Percentiles rank a stretch among this genome's conserved stretches.
These are phyloP conservation scores for Nephrotoma flavescens DNA, from an alignment of 2,888 invertebrate species.

Conservation along the genomic window DNA sequence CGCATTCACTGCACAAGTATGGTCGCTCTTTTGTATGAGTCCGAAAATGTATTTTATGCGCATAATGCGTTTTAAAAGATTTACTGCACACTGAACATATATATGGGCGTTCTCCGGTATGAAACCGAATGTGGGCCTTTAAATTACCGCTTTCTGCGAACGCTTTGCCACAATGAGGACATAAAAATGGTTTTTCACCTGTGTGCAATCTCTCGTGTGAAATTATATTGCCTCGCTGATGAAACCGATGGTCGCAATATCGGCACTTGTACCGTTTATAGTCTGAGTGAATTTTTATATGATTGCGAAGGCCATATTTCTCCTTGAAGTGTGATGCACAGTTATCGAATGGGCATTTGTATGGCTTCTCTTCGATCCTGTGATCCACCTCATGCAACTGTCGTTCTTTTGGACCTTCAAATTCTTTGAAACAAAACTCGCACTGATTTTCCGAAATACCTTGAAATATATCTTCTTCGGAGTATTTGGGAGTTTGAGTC, in stretches of 20 bases:
- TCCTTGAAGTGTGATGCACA: slow-evolving; percentile 12
- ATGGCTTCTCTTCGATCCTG: slow-evolving; percentile 11
- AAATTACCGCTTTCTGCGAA: slow-evolving; percentile 13
- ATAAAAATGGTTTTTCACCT: slow-evolving; percentile 12
- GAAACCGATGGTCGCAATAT: slow-evolving; percentile 12
- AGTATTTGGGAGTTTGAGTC: slow-evolving; percentile 6
- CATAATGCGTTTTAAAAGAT: slow-evolving; percentile 10
- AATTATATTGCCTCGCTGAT: slow-evolving; percentile 11
- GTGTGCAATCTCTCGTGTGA: slow-evolving; percentile 13
- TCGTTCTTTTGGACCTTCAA: background rate
- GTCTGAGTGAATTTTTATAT: slow-evolving; percentile 11
- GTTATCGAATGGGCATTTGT: slow-evolving; percentile 9
- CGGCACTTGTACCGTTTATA: slow-evolving; percentile 11
- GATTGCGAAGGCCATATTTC: slow-evolving; percentile 10
- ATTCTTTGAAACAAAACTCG: slow-evolving; percentile 10
- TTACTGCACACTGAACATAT: slow-evolving; percentile 8
- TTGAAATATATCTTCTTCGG: slow-evolving; percentile 11
- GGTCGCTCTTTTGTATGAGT: slow-evolving; percentile 12
- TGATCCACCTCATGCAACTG: slow-evolving; percentile 9
- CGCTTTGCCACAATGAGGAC: slow-evolving; percentile 12
- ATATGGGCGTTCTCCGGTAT: slow-evolving; percentile 13
- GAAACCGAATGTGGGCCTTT: slow-evolving; percentile 12
- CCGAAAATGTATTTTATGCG: slow-evolving; percentile 12
- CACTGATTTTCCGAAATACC: slow-evolving; percentile 11
- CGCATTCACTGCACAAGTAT: slow-evolving; percentile 11